These are phyloP conservation scores for Mugil cephalus DNA, from an alignment of 2,113 vertebrate species.

Conservation along the genomic window DNA sequence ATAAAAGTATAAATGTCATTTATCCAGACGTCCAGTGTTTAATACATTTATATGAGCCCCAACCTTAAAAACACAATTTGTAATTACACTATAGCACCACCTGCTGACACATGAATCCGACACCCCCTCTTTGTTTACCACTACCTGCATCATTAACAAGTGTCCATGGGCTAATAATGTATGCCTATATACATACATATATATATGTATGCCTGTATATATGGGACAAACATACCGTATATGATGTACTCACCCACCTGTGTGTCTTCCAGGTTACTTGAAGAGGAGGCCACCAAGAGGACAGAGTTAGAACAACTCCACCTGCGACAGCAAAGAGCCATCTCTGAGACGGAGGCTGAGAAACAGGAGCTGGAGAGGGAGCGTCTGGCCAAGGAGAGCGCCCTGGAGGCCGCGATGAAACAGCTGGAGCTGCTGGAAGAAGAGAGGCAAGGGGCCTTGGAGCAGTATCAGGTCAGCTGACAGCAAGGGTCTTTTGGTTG, in stretches of 20 bases:
- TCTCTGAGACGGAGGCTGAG: constrained; percentile 92
- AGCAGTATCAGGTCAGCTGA: constrained; percentile 91
- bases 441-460: constrained; percentile 90
- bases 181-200: no score
- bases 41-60: no score
- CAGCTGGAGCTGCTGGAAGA: constrained; percentile 91
- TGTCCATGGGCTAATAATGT: no score
- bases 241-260: not conserved
- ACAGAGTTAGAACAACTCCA: constrained; percentile 93
- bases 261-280: constrained; percentile 86
- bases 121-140: no score
- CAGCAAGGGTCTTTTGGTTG: not conserved
- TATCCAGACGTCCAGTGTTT: no score
- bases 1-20: no score
- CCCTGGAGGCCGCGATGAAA: constrained; percentile 91
- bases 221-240: no score
- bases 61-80: no score
- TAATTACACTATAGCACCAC: constrained; percentile 53
- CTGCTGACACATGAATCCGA: constrained; percentile 52
- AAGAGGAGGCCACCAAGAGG: constrained; percentile 93
- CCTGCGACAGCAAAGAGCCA: constrained; percentile 90
- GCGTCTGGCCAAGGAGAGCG: constrained; percentile 88
- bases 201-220: no score
- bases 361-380: constrained; percentile 93
- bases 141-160: no score